A percentile compares a stretch with the other conserved stretches of the same genome.
Evolutionary conservation across 1,140 invertebrate species (phyloP).

Genomic region (Heliconius hewitsoni): DNA sequence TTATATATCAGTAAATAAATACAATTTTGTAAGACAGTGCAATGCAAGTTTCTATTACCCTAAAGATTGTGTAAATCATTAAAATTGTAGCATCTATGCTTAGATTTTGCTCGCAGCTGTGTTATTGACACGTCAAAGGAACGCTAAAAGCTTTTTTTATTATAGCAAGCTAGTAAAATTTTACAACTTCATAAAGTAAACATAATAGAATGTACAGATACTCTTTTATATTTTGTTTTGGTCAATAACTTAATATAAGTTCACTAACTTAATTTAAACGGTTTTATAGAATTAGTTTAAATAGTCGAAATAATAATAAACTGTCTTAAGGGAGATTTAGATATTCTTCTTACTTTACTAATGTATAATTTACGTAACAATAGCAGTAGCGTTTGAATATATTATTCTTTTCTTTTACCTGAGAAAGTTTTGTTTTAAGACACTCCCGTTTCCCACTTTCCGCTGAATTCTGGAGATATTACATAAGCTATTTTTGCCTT

Average conservation of each 20-base stretch:
- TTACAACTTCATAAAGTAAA: conserved; percentile 7
- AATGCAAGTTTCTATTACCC: background rate
- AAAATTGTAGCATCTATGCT: background rate
- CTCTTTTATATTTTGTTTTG: background rate
- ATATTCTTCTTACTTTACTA: background rate
- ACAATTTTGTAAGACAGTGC: background rate
- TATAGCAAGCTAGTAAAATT: conserved; percentile 9
- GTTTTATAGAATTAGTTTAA: background rate
- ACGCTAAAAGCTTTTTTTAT: conserved; percentile 13
- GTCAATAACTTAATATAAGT: background rate
- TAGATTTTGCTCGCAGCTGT: background rate
- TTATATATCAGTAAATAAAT: background rate
- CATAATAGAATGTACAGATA: background rate
- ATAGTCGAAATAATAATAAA: background rate
- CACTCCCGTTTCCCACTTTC: no score
- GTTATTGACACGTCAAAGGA: conserved; percentile 10
- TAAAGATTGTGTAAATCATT: background rate
- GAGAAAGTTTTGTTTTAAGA: no score
- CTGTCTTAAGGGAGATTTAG: background rate
- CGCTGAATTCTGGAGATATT: no score
- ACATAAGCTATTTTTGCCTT: no score
- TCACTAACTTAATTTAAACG: background rate
- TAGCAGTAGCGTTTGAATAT: no score
- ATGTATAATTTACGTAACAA: background rate
- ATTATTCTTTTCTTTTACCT: no score